A percentile compares a stretch with the other conserved stretches of the same genome.
These are phyloP conservation scores for Ectemnius lituratus DNA, from an alignment of 2,888 invertebrate genomes.

Conservation along the genomic window DNA sequence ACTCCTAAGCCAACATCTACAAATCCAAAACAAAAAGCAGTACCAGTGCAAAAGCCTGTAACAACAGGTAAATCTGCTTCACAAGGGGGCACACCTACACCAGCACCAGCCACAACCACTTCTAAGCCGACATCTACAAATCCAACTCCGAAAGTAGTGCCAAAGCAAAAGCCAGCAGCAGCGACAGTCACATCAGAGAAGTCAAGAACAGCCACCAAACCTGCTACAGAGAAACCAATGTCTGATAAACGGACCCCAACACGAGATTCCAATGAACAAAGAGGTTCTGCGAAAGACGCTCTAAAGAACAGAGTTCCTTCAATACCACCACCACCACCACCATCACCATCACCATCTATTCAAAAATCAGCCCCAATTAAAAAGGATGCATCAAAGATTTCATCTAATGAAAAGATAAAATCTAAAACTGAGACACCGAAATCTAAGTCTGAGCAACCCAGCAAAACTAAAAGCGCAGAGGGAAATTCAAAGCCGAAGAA, in stretches of 20 bases:
- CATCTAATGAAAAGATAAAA: conserved; percentile 34
- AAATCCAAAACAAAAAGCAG: conserved; percentile 24
- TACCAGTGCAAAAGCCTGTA: conserved; percentile 40
- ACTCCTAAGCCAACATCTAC: conserved; percentile 40
- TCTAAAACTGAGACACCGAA: conserved; percentile 22
- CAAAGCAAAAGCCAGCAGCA: conserved; percentile 42
- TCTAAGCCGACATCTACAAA: conserved; percentile 38
- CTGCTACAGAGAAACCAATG: conserved; percentile 18
- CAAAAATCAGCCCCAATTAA: conserved; percentile 22
- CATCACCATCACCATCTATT: conserved; percentile 13
- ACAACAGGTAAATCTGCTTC: conserved; percentile 8
- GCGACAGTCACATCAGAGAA: conserved; percentile 26
- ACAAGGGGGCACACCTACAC: conserved; percentile 21
- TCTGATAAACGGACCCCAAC: conserved; percentile 4
- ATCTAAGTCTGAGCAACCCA: conserved; percentile 36
- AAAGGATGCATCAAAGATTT: conserved; percentile 25
- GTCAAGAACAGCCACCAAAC: conserved; percentile 35
- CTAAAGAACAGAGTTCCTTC: conserved; percentile 10
- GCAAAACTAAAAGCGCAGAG: conserved; percentile 45
- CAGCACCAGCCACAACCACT: conserved; percentile 33
- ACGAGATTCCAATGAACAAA: neutral
- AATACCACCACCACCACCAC: conserved; percentile 9
- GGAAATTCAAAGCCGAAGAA: conserved; percentile 29
- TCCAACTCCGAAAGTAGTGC: conserved; percentile 19
- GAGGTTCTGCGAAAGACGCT: neutral